These are phyloP conservation scores for Drosophila putrida DNA, from an alignment of 2,888 invertebrate species.

Conservation along the genomic window DNA sequence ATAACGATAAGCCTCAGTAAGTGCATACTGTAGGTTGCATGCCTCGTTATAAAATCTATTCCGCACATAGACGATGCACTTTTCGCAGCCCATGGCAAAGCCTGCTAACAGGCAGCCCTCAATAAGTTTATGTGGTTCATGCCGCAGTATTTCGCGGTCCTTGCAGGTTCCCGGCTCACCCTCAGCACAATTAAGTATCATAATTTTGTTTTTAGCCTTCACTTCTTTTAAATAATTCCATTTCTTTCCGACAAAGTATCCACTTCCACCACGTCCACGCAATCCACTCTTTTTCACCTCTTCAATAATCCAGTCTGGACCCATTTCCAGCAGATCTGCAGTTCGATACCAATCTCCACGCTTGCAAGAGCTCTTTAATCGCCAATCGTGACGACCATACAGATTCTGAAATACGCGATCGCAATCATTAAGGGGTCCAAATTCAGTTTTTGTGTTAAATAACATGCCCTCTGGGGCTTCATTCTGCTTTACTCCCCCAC, in stretches of 20 bases:
- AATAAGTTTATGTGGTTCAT: conserved; percentile 97
- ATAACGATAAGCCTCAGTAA: conserved; percentile 97
- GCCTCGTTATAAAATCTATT: conserved; percentile 99
- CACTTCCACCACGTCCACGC: conserved; percentile 98
- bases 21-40: conserved; percentile 97
- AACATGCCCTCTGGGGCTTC: conserved; percentile 83
- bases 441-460: conserved; percentile 87
- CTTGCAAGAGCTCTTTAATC: conserved; percentile 93
- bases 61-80: conserved; percentile 98
- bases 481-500: not conserved
- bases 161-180: conserved; percentile 98
- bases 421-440: conserved; percentile 93
- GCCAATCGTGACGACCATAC: conserved; percentile 99
- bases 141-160: conserved; percentile 98
- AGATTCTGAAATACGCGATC: conserved; percentile 99
- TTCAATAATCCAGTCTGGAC: conserved; percentile 97
- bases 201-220: conserved; percentile 88
- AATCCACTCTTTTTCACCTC: conserved; percentile 97
- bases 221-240: conserved; percentile 87
- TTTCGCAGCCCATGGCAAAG: conserved; percentile 96
- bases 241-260: conserved; percentile 97
- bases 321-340: conserved; percentile 96
- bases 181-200: conserved; percentile 99
- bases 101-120: conserved; percentile 98
- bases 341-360: conserved; percentile 99